Evolutionary conservation across 1,140 invertebrate genomes (phyloP).

Genomic region (Drosophila subpulchrella): DNA sequence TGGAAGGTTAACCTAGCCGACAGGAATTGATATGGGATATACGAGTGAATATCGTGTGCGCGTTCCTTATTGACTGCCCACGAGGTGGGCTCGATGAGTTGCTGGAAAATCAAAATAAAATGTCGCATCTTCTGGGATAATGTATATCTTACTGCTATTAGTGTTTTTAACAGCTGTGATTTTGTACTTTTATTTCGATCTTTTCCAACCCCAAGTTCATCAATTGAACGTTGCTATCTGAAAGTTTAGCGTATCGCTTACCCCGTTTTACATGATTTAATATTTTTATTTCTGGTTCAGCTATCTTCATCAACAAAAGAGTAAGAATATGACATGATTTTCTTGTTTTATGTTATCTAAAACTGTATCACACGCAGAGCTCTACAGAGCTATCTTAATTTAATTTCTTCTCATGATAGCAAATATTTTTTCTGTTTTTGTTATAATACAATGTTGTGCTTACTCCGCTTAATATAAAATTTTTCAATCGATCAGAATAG

Average conservation of each 20-base stretch:
- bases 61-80: background rate
- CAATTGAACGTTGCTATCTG: background rate
- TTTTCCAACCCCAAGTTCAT: no score
- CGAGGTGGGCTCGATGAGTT: background rate
- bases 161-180: no score
- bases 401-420: no score
- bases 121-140: no score
- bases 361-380: background rate
- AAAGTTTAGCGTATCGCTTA: background rate
- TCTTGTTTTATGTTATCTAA: constrained; percentile 1
- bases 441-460: background rate
- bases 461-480: no score
- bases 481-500: background rate
- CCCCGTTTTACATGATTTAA: background rate
- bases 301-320: background rate
- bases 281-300: background rate
- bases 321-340: background rate
- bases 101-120: background rate
- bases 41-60: background rate
- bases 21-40: constrained; percentile 20
- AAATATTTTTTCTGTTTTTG: background rate
- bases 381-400: background rate
- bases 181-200: no score
- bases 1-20: constrained; percentile 47
- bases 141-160: no score